Conservation (phyloP, 2,797 vertebrate species). For the Hoplostethus mediterraneus region DNA sequence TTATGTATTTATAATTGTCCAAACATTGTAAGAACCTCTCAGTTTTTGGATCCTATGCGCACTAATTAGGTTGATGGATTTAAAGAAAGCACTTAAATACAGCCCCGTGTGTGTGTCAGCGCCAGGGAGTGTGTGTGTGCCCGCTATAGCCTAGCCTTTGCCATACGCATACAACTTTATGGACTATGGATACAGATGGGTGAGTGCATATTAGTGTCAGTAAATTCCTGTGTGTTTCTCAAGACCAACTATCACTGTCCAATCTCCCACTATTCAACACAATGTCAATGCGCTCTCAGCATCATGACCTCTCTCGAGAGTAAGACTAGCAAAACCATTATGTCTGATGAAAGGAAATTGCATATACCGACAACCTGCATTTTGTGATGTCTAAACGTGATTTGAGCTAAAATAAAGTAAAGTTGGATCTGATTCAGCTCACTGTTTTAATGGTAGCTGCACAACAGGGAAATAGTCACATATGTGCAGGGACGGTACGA, state of each 20-base stretch:
- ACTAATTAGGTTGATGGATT: slow-evolving; percentile 80
- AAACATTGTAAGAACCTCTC: slow-evolving; percentile 81
- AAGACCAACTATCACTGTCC: slow-evolving; percentile 34
- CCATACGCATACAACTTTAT: slow-evolving; percentile 35
- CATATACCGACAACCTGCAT: not conserved
- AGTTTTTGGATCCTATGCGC: slow-evolving; percentile 72
- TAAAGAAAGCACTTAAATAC: slow-evolving; percentile 74
- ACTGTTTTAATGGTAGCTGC: slow-evolving; percentile 25
- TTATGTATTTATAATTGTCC: slow-evolving; percentile 83
- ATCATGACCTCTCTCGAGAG: slow-evolving; percentile 4
- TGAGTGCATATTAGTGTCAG: slow-evolving; percentile 29
- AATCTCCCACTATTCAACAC: slow-evolving; percentile 42
- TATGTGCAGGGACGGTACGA: not conserved
- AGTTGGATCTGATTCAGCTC: not conserved
- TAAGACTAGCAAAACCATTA: slow-evolving; percentile 30
- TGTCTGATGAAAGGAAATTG: slow-evolving; percentile 23
- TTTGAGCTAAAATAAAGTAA: not conserved
- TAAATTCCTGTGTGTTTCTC: slow-evolving; percentile 36
- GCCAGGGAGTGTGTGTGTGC: slow-evolving; percentile 5
- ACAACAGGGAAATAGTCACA: slow-evolving; percentile 3
- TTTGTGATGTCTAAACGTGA: slow-evolving; percentile 3
- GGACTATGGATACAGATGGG: slow-evolving; percentile 40
- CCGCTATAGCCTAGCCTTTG: slow-evolving; percentile 8
- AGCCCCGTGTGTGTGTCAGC: slow-evolving; percentile 31
- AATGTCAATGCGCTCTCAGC: slow-evolving; percentile 35